A percentile compares a stretch with the other conserved stretches of the same genome.
These are phyloP conservation scores for Blera fallax DNA, from an alignment of 2,888 invertebrate species.

Conservation along the genomic window DNA sequence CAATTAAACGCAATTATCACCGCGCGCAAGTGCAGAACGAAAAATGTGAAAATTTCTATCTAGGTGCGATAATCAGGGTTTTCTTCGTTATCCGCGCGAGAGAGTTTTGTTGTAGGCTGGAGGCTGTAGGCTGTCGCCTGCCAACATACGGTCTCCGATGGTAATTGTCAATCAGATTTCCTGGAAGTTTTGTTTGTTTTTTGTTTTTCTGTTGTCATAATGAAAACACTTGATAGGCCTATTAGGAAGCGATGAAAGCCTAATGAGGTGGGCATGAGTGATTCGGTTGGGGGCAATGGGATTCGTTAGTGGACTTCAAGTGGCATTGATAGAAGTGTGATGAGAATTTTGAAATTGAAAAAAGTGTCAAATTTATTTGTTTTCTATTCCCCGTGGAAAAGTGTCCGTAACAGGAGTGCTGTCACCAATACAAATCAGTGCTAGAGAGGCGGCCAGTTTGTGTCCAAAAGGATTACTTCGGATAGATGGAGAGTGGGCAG, in stretches of 20 bases:
- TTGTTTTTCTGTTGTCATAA: conserved; percentile 26
- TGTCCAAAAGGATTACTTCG: no score
- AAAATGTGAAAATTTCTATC: conserved; percentile 71
- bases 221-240: conserved; percentile 65
- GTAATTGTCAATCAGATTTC: conserved; percentile 70
- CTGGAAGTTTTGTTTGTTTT: conserved; percentile 23
- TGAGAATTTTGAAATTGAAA: conserved; percentile 38
- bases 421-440: background rate
- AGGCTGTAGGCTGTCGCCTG: background rate
- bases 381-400: background rate
- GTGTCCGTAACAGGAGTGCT: conserved; percentile 1
- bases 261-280: conserved; percentile 57
- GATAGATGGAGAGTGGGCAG: no score
- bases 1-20: conserved; percentile 73
- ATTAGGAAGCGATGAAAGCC: conserved; percentile 50
- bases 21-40: conserved; percentile 67
- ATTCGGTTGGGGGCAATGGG: conserved; percentile 42
- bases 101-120: conserved; percentile 10
- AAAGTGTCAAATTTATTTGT: conserved; percentile 42
- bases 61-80: conserved; percentile 70
- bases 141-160: conserved; percentile 16
- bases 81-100: conserved; percentile 3
- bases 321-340: conserved; percentile 31
- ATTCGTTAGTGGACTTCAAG: conserved; percentile 31
- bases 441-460: no score